These are phyloP conservation scores for Hypomecis punctinalis DNA, from an alignment of 2,888 invertebrate species.

Conservation along the genomic window DNA sequence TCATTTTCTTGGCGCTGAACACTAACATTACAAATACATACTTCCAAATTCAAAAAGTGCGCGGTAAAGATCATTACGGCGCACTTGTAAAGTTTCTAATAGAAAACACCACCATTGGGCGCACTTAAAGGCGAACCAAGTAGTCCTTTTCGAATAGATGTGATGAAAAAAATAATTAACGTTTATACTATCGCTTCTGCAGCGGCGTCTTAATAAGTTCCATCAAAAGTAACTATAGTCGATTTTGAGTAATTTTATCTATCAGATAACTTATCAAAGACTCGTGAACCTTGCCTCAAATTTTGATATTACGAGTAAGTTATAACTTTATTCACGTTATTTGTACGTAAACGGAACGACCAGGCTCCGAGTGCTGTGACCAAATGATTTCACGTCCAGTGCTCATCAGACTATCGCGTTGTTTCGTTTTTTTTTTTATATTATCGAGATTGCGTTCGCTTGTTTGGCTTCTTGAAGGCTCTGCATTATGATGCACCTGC, in stretches of 20 bases:
- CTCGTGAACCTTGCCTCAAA: constrained; percentile 1
- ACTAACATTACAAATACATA: too few species aligned
- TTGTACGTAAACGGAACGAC: constrained; percentile 68
- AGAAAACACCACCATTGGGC: too few species aligned
- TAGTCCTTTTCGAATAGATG: too few species aligned
- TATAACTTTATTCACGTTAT: constrained; percentile 20
- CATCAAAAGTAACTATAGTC: too few species aligned
- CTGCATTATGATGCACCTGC: constrained; percentile 25
- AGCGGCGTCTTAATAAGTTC: too few species aligned
- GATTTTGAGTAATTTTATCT: constrained; percentile 1
- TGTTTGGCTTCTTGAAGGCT: constrained; percentile 33
- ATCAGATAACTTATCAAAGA: constrained; percentile 7
- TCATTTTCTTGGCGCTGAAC: too few species aligned
- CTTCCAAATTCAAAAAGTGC: too few species aligned
- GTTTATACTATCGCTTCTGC: too few species aligned
- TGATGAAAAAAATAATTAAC: too few species aligned
- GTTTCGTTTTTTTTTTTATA: constrained; percentile 50
- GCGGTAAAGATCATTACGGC: too few species aligned
- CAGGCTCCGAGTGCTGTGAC: constrained; percentile 77
- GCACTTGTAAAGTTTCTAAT: too few species aligned
- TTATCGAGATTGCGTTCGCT: constrained; percentile 32
- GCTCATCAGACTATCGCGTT: constrained; percentile 65
- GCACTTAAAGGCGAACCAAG: too few species aligned
- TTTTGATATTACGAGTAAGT: constrained; percentile 15
- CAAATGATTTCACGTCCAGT: constrained; percentile 73